Conservation (phyloP, 1,140 invertebrate genomes). For the Harpegnathos saltator region DNA sequence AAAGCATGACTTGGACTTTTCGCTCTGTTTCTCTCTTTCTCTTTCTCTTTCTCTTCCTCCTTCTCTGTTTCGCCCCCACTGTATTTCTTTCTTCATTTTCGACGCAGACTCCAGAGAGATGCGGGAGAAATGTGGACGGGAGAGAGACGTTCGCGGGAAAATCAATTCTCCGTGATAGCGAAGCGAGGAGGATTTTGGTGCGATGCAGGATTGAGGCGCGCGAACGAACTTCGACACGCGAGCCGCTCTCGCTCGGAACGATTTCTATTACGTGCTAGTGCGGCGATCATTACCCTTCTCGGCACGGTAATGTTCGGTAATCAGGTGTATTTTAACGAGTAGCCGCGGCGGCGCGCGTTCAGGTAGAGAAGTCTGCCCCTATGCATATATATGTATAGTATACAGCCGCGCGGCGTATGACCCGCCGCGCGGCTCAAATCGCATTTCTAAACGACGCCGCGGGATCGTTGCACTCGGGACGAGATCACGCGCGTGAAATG, state of each 20-base stretch:
- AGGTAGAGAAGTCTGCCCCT: conserved; percentile 46
- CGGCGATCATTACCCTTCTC: conserved; percentile 67
- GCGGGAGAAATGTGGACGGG: background rate
- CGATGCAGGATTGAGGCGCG: background rate
- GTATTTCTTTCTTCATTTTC: background rate
- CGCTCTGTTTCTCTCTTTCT: no score
- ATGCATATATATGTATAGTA: conserved; percentile 22
- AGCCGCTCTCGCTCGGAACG: conserved; percentile 29
- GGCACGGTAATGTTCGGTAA: conserved; percentile 72
- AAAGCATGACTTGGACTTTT: no score
- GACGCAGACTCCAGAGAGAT: background rate
- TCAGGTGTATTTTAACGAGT: conserved; percentile 74
- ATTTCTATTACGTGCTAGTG: conserved; percentile 70
- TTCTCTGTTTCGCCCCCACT: no score
- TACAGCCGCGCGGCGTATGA: no score
- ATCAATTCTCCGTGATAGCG: background rate
- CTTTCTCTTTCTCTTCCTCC: no score
- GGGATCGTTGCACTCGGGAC: conserved; percentile 65
- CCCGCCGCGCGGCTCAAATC: conserved; percentile 56
- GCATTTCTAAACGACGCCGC: conserved; percentile 63
- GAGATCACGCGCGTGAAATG: conserved; percentile 7
- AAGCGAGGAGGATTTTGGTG: conserved; percentile 12
- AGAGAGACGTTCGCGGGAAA: no score
- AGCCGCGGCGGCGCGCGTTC: conserved; percentile 47
- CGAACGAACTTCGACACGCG: conserved; percentile 15